Conservation (phyloP, 2,113 vertebrate species). For the Maccullochella peelii region DNA sequence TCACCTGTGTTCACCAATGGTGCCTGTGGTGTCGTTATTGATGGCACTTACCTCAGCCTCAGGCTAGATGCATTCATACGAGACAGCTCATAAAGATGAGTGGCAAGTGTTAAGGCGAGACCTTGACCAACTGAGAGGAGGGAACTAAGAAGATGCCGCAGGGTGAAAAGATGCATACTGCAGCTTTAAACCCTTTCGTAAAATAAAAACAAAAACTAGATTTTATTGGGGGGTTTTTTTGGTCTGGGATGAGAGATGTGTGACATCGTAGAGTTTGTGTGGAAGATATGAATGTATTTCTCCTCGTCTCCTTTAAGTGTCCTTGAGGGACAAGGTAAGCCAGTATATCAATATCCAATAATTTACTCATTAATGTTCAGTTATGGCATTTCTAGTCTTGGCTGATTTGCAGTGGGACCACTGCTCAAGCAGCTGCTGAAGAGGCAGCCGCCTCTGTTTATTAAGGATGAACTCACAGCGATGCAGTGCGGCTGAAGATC, state of each 20-base stretch:
- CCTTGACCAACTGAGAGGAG: conserved; percentile 31
- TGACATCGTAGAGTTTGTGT: background rate
- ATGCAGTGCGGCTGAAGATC: conserved; percentile 25
- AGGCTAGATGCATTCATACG: conserved; percentile 43
- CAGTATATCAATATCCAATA: conserved; percentile 23
- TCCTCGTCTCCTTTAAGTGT: background rate
- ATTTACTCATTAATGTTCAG: conserved; percentile 40
- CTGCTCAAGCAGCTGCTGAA: background rate
- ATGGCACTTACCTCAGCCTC: conserved; percentile 51
- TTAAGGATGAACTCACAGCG: conserved; percentile 46
- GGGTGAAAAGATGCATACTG: conserved; percentile 26
- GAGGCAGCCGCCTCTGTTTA: conserved; percentile 36
- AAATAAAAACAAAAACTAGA: background rate
- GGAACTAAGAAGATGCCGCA: conserved; percentile 20
- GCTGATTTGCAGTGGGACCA: conserved; percentile 42
- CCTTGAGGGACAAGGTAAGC: conserved; percentile 3
- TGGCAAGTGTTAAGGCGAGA: conserved; percentile 43
- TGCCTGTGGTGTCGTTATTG: conserved; percentile 46
- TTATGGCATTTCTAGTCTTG: conserved; percentile 20
- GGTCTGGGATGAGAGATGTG: background rate
- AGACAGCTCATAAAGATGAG: conserved; percentile 47
- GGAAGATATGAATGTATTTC: background rate
- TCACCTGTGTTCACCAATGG: conserved; percentile 10
- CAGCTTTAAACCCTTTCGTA: background rate
- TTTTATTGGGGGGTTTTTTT: background rate